Evolutionary conservation across 2,888 invertebrate genomes (phyloP).

Genomic region (Pammene fasciana): DNA sequence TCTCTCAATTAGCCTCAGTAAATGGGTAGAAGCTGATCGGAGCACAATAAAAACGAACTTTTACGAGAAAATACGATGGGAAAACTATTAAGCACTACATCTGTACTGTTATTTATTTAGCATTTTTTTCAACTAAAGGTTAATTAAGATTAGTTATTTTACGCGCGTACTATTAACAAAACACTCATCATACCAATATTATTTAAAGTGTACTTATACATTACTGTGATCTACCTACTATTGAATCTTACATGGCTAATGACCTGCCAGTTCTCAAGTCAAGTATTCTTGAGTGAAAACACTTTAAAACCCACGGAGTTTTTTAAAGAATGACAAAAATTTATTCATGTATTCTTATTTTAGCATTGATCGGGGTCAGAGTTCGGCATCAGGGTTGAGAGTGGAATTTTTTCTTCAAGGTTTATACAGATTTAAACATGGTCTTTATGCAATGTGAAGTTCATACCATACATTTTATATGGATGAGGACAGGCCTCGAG

Average conservation of each 20-base stretch:
- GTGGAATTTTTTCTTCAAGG: constrained; percentile 21
- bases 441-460: constrained; percentile 5
- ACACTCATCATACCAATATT: background rate
- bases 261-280: constrained; percentile 5
- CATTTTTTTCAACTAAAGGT: background rate
- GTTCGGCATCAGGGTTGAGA: constrained; percentile 29
- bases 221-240: background rate
- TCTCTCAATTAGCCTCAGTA: no score
- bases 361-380: constrained; percentile 25
- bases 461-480: background rate
- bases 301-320: constrained; percentile 1
- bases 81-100: no score
- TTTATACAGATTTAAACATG: background rate
- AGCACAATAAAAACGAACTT: no score
- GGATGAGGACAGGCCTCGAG: background rate
- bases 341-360: constrained; percentile 21
- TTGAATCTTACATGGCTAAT: constrained; percentile 22
- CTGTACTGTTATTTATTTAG: no score
- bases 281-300: constrained; percentile 20
- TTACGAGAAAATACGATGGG: no score
- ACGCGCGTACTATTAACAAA: background rate
- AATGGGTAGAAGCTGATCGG: no score
- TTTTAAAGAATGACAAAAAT: constrained; percentile 11
- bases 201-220: background rate
- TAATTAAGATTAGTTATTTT: background rate